Base-by-base conservation (phyloP, 1,140 invertebrate species). In the Magallana ariakensis region DNA sequence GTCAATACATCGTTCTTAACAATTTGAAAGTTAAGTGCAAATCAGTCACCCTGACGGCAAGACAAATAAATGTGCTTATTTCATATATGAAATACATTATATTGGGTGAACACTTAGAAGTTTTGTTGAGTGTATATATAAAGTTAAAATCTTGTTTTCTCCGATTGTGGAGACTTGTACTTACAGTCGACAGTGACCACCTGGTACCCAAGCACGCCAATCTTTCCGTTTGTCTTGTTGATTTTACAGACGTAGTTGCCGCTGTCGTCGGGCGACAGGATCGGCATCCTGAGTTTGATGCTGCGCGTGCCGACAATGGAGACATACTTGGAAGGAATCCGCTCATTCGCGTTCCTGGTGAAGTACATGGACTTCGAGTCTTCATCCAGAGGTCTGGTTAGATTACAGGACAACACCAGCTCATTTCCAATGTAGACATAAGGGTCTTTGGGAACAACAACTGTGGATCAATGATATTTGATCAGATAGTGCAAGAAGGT, bases 151-250 rank as follows among this genome's bases (percentile, higher is more conserved):
- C 33, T 46, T 46, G 33, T 46, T 46, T 46, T 46, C 33, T 46
- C 33, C 5, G 33, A 46, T 46, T 46, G 33, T 46, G 2, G 33
- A 46, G 2, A 46, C 33, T 4, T 46, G 33, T 11, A 90, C 90
- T 88, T 85, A 91, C 90, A 88, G 60, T 91, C 89, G 3, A 90
- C 90, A 22, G 75, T 58, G 10, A 91, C 87, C 15, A 85, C 83
- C 81, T 91, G 90, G n/a, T 80, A 87, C 16, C 85, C 90, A 83
- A 91, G 85, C 13, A 84, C 62, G n/a, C 85, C 58, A 9, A 19
- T 80, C 2, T 46, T 55, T 11, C 80, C 70, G 15, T 60, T 81
- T 7, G 86, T 83, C 80, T 80, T 87, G 26, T 87, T 85, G 19
- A 89, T 58, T 80, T 89, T 86, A 70, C 89, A 91, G 11, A 87